phyloP scores from a whole-genome alignment of 2,888 invertebrate species.

The Buathra laborator region DNA sequence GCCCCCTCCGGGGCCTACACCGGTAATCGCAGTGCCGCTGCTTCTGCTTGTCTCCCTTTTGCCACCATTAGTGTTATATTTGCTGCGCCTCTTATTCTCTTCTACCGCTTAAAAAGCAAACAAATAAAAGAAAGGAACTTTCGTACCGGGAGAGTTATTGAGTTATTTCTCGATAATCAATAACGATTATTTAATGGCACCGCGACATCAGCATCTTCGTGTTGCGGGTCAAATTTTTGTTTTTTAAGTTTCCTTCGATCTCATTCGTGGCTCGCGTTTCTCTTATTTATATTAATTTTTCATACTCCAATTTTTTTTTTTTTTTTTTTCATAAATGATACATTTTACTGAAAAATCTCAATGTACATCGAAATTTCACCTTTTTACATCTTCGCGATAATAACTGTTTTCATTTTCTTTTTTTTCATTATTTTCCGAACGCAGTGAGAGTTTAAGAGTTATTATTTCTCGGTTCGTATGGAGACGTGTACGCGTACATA shows the following conservation, averaged over 20 bases:
- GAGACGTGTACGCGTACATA: constrained; percentile 29
- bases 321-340: too few relatives aligned
- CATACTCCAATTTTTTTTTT: too few relatives aligned
- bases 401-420: not conserved
- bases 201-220: constrained; percentile 40
- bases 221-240: not conserved
- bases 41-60: constrained; percentile 49
- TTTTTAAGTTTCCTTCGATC: not conserved
- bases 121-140: not conserved
- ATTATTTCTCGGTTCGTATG: constrained; percentile 4
- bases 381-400: too few relatives aligned
- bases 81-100: not conserved
- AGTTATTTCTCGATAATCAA: constrained; percentile 82
- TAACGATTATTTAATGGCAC: constrained; percentile 79
- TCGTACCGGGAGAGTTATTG: constrained; percentile 75
- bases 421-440: not conserved
- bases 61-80: constrained; percentile 50
- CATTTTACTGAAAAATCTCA: too few relatives aligned
- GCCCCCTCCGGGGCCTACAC: constrained; percentile 53
- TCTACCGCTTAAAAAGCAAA: not conserved
- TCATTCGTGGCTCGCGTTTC: constrained; percentile 8
- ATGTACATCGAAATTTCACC: too few relatives aligned
- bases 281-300: constrained; percentile 12
- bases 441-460: constrained; percentile 20
- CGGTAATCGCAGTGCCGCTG: constrained; percentile 59